Evolutionary conservation across 2,888 invertebrate genomes (phyloP), one percentile per base, ranked within the genome.

Genomic region (Tetranychus piercei): DNA sequence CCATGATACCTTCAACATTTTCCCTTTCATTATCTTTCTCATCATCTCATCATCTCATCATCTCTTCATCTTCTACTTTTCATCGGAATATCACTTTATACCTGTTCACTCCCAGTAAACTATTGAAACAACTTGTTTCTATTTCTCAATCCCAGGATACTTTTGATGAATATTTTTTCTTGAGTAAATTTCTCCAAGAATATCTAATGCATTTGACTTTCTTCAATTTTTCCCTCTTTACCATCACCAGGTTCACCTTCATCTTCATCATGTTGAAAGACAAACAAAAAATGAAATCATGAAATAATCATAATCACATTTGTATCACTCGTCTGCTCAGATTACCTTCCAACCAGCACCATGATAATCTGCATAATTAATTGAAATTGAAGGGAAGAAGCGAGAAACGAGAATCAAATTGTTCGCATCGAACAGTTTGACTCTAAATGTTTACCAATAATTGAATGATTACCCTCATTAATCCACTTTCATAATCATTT

Each of bases 21-120:
- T 34, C 23, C 20, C 69, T 69, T 22, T 69, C 69, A 20, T 22
- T 69, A 18, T 69, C 69, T 69, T 22, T 69, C 69, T 69, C 69
- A 7, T 22, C 20, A 18, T 69, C 69, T 69, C 69, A 22, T 22
- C 20, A 18, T 69, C 69, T 67, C 67, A n/a, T 20, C 20, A 15
- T 67, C 67, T 67, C 67, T 45, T 45, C 45, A 45, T 7, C 55
- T 6, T 55, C 55, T 55, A 9, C 55, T 15, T 55, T 15, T 55
- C 15, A 34, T 34, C 34, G 5, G 6, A 55, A 9, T 55, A 55
- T 55, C 55, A 55, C 34, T 34, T 34, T 34, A 34, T 34, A 34
- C 34, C 34, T 3, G 34, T 4, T 34, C 34, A 34, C 34, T 34
- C 4, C 34, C 34, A 34, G 34, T 34, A 34, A 34, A 34, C 34